These are phyloP conservation scores for Parnassius mnemosyne DNA, from an alignment of 2,888 invertebrate genomes.

Conservation along the genomic window DNA sequence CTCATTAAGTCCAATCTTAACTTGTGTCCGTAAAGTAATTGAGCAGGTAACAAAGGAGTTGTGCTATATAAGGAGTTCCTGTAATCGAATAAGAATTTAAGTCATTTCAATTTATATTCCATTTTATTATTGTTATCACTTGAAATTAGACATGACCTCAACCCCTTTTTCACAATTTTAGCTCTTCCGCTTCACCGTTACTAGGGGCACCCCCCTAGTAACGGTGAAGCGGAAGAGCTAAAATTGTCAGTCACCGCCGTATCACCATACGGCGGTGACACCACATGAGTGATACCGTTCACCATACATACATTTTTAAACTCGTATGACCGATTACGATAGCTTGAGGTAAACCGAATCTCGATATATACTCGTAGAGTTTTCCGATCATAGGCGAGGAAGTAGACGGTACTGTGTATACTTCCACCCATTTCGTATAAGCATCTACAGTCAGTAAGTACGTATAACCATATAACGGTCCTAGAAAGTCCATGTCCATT, in stretches of 20 bases:
- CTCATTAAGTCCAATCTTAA: too few relatives aligned
- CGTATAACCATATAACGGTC: background rate
- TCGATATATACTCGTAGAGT: background rate
- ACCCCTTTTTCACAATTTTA: background rate
- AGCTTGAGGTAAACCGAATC: background rate
- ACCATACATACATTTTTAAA: background rate
- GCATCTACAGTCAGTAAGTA: background rate
- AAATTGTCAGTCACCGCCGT: too few relatives aligned
- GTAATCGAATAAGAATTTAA: too few relatives aligned
- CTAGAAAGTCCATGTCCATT: background rate
- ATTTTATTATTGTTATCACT: background rate
- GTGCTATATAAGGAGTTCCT: too few relatives aligned
- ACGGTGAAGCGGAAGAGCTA: too few relatives aligned
- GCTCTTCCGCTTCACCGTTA: background rate
- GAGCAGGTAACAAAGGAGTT: too few relatives aligned
- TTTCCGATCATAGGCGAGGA: background rate
- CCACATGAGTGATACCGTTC: background rate
- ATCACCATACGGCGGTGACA: background rate
- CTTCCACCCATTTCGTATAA: too few relatives aligned
- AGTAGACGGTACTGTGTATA: too few relatives aligned
- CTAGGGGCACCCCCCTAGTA: too few relatives aligned
- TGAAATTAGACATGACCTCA: background rate
- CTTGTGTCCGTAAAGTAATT: too few relatives aligned
- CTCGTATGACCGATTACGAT: background rate
- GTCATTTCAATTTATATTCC: too few relatives aligned